Percentiles rank a stretch among this genome's conserved stretches.
These are phyloP conservation scores for Tetramorium parvispinum DNA, from an alignment of 1,140 invertebrate genomes.

Conservation along the genomic window DNA sequence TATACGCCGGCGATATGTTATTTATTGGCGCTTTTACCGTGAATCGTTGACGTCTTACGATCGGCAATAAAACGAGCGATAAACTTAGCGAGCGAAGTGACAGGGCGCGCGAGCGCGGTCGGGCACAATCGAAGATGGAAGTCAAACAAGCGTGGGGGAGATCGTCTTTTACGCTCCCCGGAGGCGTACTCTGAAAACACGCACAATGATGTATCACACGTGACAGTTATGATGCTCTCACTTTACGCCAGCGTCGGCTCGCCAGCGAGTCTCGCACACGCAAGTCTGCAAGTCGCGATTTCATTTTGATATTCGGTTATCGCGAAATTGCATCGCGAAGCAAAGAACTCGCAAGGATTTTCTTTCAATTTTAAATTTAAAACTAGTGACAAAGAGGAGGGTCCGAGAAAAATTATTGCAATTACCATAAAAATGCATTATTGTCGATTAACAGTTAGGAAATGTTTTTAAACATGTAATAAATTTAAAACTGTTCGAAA, in stretches of 20 bases:
- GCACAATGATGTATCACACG: conserved; percentile 69
- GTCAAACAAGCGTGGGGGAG: conserved; percentile 50
- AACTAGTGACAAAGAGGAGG: background rate
- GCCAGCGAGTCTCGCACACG: background rate
- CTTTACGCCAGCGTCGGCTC: conserved; percentile 53
- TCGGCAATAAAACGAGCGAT: conserved; percentile 70
- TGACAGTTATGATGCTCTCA: conserved; percentile 69
- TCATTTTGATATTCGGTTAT: background rate
- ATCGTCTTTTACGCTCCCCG: conserved; percentile 56
- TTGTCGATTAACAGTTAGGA: background rate
- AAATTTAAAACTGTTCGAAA: background rate
- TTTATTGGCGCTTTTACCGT: conserved; percentile 68
- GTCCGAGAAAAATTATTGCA: background rate
- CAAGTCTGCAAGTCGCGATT: background rate
- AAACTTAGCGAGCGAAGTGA: conserved; percentile 60
- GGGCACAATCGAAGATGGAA: conserved; percentile 67
- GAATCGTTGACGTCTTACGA: conserved; percentile 73
- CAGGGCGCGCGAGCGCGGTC: conserved; percentile 7
- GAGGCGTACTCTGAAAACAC: conserved; percentile 45
- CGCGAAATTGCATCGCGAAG: background rate
- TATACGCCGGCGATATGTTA: conserved; percentile 65
- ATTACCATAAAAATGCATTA: background rate
- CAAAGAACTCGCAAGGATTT: background rate
- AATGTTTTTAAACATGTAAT: background rate
- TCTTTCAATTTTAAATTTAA: background rate